phyloP scores from a whole-genome alignment of 2,888 invertebrate genomes.

The Drosophila stalkeri region DNA sequence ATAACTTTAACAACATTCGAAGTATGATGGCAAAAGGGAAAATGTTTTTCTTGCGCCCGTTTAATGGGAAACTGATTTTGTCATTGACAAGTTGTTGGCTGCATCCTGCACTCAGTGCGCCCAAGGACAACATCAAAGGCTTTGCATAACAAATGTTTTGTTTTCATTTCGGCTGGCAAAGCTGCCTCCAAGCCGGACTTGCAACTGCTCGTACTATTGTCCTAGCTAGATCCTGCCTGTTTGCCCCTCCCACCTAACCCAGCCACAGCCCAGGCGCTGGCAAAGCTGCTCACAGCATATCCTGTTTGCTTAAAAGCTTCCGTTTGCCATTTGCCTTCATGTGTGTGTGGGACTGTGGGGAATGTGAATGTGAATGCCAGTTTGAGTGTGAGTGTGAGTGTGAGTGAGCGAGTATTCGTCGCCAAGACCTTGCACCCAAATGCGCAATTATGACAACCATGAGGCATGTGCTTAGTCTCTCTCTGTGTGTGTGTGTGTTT shows the following conservation, averaged over 20 bases:
- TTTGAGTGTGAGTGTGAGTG: neutral
- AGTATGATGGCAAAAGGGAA: conserved; percentile 26
- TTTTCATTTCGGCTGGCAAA: conserved; percentile 57
- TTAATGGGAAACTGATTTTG: conserved; percentile 51
- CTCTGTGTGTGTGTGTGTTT: conserved; percentile 25
- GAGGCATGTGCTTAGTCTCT: conserved; percentile 22
- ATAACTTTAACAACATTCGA: conserved; percentile 50
- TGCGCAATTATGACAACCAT: conserved; percentile 71
- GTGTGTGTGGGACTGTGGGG: conserved; percentile 8
- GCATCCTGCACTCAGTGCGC: conserved; percentile 54
- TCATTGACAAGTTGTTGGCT: conserved; percentile 54
- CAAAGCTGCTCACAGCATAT: conserved; percentile 75
- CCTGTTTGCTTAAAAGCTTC: conserved; percentile 80
- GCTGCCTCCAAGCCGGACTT: conserved; percentile 42
- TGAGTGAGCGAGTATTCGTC: conserved; percentile 8
- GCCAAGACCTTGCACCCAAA: conserved; percentile 66
- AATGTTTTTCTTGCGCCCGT: conserved; percentile 36
- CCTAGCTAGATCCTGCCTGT: conserved; percentile 46
- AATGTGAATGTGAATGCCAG: conserved; percentile 1
- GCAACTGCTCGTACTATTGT: conserved; percentile 52
- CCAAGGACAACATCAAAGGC: conserved; percentile 78
- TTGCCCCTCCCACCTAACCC: conserved; percentile 13
- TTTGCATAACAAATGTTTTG: conserved; percentile 77
- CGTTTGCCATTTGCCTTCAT: conserved; percentile 49
- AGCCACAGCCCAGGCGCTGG: neutral